phyloP scores from a whole-genome alignment of 2,113 vertebrate species.

The Rutilus rutilus region DNA sequence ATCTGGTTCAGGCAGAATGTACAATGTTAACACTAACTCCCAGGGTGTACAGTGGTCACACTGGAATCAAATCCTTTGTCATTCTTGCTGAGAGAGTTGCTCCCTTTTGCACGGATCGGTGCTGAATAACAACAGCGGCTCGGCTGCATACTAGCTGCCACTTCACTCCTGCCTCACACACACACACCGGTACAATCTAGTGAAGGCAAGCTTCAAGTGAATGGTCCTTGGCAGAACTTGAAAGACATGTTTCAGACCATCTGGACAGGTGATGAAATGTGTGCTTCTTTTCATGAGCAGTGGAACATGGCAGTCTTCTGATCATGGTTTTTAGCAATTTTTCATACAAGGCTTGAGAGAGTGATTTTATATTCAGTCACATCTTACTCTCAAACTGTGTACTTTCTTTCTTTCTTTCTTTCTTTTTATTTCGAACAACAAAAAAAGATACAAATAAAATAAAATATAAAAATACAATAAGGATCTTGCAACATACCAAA shows the following conservation, averaged over 20 bases:
- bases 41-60: conserved; percentile 2
- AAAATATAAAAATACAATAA: no score
- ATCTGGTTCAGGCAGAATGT: neutral
- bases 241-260: conserved; percentile 24
- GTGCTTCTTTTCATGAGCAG: neutral
- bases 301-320: neutral
- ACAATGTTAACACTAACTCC: conserved; percentile 18
- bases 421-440: no score
- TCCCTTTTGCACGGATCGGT: neutral
- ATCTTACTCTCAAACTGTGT: neutral
- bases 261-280: conserved; percentile 11
- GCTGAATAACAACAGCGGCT: neutral
- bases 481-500: no score
- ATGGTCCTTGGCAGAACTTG: conserved; percentile 27
- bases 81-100: conserved; percentile 6
- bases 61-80: neutral
- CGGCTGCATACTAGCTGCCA: neutral
- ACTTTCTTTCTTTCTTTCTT: neutral
- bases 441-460: no score
- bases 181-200: neutral
- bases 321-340: neutral
- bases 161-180: neutral
- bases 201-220: conserved; percentile 21
- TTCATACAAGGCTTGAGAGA: neutral
- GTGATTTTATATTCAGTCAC: neutral